Base-by-base conservation (phyloP, 2,797 vertebrate species). In the Ptychobarbus kaznakovi region DNA sequence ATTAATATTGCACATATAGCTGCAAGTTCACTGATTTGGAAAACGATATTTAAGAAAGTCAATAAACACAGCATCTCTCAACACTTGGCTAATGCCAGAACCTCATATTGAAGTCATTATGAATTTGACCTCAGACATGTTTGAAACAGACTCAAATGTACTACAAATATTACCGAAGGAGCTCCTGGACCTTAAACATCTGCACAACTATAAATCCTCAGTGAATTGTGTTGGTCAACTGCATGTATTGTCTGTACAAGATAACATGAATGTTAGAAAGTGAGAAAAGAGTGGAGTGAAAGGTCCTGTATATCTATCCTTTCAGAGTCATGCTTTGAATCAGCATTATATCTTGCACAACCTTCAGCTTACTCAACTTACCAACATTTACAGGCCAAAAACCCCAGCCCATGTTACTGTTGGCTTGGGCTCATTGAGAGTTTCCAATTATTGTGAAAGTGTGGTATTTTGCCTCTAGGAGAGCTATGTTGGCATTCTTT, bases 401-500 rank as follows among this genome's bases (percentile, higher is more conserved):
- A 73, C 53, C 51, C 44, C 49, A 56, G 65, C 72, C 84, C 46
- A 65, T 84, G 81, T 88, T 88, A 80, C 83, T 58, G 78, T 85
- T 89, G 86, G 86, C 86, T 89, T 53, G 8, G 58, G 76, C 80
- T 46, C 63, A 70, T 70, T 73, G n/a, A 46, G 44, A 68, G 68
- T 83, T 77, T 83, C 75, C 86, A 83, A 79, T 66, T 87, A 72
- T 87, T 89, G 87, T 87, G 87, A 66, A 89, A 88, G 86, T 78
- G 61, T 32, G 80, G 63, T 84, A 72, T 69, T 78, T 49, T 49
- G 46, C 63, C 32, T 42, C 42, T 78, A 63, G 49, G 58, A 82
- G 74, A 82, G 84, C 51, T 78, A 80, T 61, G 25, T 35, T 80
- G 81, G 86, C 82, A 87, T 63, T 35, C 80, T 56, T 44, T 51